Evolutionary conservation across 2,888 invertebrate genomes (phyloP).

Genomic region (Perithous albicinctus): DNA sequence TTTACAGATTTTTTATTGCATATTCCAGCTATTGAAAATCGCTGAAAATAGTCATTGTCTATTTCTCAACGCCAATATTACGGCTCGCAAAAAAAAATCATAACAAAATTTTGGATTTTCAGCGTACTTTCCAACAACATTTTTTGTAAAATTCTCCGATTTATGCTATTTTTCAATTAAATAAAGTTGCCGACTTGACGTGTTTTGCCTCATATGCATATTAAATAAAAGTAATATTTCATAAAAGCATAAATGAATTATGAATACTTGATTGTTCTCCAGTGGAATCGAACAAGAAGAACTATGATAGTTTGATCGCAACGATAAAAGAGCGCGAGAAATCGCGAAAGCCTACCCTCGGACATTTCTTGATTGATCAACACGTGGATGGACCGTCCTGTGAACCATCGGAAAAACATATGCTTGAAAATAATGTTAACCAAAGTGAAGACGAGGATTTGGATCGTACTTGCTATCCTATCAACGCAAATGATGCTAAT

Average conservation of each 20-base stretch:
- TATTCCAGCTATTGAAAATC: no score
- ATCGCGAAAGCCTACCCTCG: conserved; percentile 55
- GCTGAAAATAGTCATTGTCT: no score
- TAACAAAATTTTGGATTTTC: no score
- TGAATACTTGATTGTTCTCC: conserved; percentile 58
- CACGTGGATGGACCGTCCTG: not conserved
- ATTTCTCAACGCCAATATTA: no score
- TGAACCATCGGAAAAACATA: conserved; percentile 19
- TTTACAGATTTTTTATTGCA: no score
- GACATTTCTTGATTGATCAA: conserved; percentile 65
- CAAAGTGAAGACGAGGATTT: conserved; percentile 51
- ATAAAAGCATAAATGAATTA: conserved; percentile 33
- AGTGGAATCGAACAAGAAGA: conserved; percentile 82
- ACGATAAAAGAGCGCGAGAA: conserved; percentile 77
- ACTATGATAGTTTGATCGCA: conserved; percentile 81
- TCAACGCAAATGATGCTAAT: conserved; percentile 50
- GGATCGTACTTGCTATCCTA: conserved; percentile 35
- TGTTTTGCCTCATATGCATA: no score
- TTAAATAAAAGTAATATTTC: no score
- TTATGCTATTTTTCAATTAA: no score
- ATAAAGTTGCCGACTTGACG: no score
- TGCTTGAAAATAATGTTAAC: conserved; percentile 28
- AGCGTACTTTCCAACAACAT: no score
- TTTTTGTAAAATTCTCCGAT: no score
- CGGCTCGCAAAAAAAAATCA: no score